Percentiles rank a stretch among this genome's conserved stretches.
These are phyloP conservation scores for Oligia strigilis DNA, from an alignment of 2,888 invertebrate genomes.

Conservation along the genomic window DNA sequence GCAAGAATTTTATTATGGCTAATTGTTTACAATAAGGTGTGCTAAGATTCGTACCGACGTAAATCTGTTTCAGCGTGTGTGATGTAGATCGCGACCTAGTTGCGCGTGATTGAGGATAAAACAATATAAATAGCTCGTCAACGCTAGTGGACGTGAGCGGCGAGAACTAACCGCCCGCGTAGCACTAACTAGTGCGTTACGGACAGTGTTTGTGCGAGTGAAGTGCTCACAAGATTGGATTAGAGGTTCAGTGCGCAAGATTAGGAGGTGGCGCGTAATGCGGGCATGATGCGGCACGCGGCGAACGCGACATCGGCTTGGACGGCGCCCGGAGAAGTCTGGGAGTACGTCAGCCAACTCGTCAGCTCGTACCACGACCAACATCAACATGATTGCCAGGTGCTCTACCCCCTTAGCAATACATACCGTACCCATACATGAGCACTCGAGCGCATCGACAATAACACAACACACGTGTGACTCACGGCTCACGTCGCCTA, in stretches of 20 bases:
- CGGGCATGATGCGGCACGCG: constrained; percentile 89
- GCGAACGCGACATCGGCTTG: constrained; percentile 85
- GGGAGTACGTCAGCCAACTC: constrained; percentile 92
- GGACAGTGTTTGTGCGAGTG: constrained; percentile 68
- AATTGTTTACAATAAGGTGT: constrained; percentile 79
- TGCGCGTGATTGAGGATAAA: constrained; percentile 90
- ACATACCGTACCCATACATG: constrained; percentile 45
- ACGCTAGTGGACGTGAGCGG: constrained; percentile 81
- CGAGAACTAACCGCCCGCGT: constrained; percentile 71
- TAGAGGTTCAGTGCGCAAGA: constrained; percentile 48
- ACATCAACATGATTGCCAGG: constrained; percentile 89
- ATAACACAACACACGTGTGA: constrained; percentile 78
- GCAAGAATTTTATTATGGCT: constrained; percentile 59
- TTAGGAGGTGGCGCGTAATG: constrained; percentile 78
- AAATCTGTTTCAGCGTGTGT: constrained; percentile 82
- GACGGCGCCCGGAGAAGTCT: constrained; percentile 91
- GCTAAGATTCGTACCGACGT: constrained; percentile 73
- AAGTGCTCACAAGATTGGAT: constrained; percentile 64
- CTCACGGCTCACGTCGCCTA: constrained; percentile 73
- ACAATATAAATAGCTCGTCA: constrained; percentile 90
- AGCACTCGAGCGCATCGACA: constrained; percentile 74
- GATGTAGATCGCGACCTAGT: constrained; percentile 89
- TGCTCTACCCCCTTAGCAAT: constrained; percentile 65
- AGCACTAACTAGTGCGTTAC: constrained; percentile 72
- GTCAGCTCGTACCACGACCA: constrained; percentile 91